Conservation (phyloP, 2,888 invertebrate genomes). For the Dicycla oo region DNA sequence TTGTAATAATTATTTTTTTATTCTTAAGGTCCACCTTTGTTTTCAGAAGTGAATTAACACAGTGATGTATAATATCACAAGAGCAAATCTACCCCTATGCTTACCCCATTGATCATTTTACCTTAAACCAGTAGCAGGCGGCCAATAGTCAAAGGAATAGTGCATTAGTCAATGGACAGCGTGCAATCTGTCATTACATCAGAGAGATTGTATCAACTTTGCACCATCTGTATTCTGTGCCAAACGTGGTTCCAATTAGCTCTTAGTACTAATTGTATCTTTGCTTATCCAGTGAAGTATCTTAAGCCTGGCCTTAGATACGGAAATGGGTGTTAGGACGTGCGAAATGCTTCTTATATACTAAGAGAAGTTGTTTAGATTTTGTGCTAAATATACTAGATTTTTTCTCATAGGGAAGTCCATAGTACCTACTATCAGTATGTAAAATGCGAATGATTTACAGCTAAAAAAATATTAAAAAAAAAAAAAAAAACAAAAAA, state of each 20-base stretch:
- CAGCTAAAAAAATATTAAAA: too few relatives aligned
- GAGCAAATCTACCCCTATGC: not conserved
- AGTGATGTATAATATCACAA: not conserved
- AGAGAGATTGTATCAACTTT: constrained; percentile 14
- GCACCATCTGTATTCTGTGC: not conserved
- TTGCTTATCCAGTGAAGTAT: constrained; percentile 10
- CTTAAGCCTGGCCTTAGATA: not conserved
- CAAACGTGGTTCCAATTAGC: constrained; percentile 32
- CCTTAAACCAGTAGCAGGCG: not conserved
- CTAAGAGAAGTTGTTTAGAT: constrained; percentile 1
- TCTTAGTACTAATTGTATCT: constrained; percentile 22
- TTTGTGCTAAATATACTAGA: not conserved
- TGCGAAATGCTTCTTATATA: not conserved
- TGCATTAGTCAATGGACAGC: constrained; percentile 16
- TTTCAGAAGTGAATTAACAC: not conserved
- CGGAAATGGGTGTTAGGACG: constrained; percentile 1
- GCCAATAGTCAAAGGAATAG: not conserved
- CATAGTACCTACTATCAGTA: not conserved
- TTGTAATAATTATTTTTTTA: not conserved
- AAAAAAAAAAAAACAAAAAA: too few relatives aligned
- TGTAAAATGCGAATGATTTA: not conserved
- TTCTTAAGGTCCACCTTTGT: not conserved
- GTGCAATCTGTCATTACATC: constrained; percentile 14
- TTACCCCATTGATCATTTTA: constrained; percentile 4
- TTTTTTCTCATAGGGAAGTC: not conserved